Conservation (phyloP, 2,113 vertebrate species). For the Nyctereutes procyonoides region DNA sequence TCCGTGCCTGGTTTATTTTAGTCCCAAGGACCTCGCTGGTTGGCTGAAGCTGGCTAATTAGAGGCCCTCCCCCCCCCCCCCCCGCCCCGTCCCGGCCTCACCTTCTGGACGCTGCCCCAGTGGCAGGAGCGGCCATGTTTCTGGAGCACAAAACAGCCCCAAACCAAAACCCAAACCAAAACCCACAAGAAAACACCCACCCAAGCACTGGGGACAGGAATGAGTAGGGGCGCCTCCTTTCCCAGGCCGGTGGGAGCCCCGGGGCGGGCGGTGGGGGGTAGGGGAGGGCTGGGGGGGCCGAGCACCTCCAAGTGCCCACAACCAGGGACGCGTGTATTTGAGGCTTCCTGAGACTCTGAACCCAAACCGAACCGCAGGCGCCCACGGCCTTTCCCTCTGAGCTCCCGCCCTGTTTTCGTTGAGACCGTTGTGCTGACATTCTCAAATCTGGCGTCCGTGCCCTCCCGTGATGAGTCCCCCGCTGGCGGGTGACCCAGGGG, state of each 20-base stretch:
- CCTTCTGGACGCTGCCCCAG: background rate
- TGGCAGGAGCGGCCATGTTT: background rate
- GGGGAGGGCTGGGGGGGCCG: too few relatives aligned
- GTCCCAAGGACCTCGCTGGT: background rate
- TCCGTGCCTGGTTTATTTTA: background rate
- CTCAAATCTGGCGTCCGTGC: too few relatives aligned
- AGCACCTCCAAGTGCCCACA: too few relatives aligned
- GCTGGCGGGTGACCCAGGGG: too few relatives aligned
- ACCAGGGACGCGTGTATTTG: too few relatives aligned
- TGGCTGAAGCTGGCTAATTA: background rate
- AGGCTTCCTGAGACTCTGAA: too few relatives aligned
- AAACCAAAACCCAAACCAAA: background rate
- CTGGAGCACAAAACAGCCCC: background rate
- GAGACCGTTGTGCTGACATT: too few relatives aligned
- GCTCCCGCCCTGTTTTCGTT: too few relatives aligned
- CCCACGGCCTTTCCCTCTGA: too few relatives aligned
- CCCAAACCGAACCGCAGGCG: too few relatives aligned
- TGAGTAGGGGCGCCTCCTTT: background rate
- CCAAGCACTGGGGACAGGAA: background rate
- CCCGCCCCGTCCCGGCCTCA: background rate
- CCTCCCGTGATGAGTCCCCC: too few relatives aligned
- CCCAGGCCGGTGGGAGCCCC: background rate
- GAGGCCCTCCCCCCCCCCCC: accelerated
- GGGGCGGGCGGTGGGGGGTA: too few relatives aligned
- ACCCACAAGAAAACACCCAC: background rate